Evolutionary conservation across 35 echinoderm and acorn worm genomes (phyloP), one percentile per base, ranked within the genome.

Genomic region (Ophioderma brevispina): DNA sequence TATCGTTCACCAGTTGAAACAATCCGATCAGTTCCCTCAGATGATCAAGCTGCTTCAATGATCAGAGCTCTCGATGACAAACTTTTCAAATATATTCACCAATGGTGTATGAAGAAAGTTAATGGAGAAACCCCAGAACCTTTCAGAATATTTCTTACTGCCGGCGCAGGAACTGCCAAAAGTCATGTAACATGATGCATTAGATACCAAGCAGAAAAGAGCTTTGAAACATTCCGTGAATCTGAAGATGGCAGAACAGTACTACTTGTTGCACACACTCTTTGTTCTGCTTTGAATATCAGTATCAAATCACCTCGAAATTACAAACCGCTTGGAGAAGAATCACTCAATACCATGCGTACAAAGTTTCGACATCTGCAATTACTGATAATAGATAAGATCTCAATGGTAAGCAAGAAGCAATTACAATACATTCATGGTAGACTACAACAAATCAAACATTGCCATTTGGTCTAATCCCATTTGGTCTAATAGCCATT

Each of bases 201-300:
- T 6, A 70, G 59, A 70, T 70, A 70, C 23, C 59, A 70, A 15
- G 59, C 59, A 70, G 59, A 70, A 25, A 70, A 70, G 38, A 43
- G 39, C 42, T 59, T 84, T 84, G 81, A 33, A 15, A 25, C 32
- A 49, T 32, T 84, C 13, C 31, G 28, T 40, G 81, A 59, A 59
- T 23, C 32, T 28, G 78, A 78, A 43, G 78, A 89, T 31, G 80
- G 41, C 38, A 86, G 86, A 39, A 86, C 81, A 86, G 88, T 96
- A 32, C 75, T 96, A 32, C 39, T 93, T 39, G 75, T 85, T 34
- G 87, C 95, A 36, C 86, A 75, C 34, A 96, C 95, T 70, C 87
- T 87, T 78, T 86, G 82, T 59, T 92, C 95, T 90, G 91, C 95
- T 32, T 87, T 77, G 46, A 93, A 96, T 80, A 87, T 96, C 6